Evolutionary conservation across 2,797 vertebrate species (phyloP), one percentile per base, ranked within the genome.

Genomic region (Pitangus sulphuratus): DNA sequence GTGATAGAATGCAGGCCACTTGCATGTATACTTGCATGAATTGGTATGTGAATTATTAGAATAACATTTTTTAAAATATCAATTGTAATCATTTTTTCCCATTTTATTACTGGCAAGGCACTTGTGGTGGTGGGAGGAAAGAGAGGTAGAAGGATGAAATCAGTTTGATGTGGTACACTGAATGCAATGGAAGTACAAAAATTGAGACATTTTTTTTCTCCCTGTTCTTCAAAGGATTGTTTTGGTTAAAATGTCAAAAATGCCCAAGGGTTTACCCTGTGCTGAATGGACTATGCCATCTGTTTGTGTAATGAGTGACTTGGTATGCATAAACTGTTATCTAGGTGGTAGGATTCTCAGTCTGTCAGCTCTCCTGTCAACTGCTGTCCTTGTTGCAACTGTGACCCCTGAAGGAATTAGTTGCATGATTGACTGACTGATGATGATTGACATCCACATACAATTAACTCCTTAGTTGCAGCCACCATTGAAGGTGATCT

Each of bases 401-500:
- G 88, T 96, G 96, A 98, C 93, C 96, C 92, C 89, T 95, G 93
- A 96, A 97, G 84, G 89, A 97, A 97, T 97, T 95, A 97, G 94
- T 61, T 97, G 92, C 88, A 82, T 97, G 93, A 95, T 86, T 97
- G 96, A 95, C 95, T 97, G 94, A 94, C 76, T 96, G 94, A 96
- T 96, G 94, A 89, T 97, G 97, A 98, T 64, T 94, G 96, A 94
- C 90, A 66, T 40, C 66, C 70, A 75, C 64, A 94, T 33, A 87
- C 62, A 96, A 92, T 97, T 97, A 97, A 97, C 95, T 95, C 93
- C 94, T 97, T 84, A 89, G 68, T 81, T 91, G 87, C 89, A 97
- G 71, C 65, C 26, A 8, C 24, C 61, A 68, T 6, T 84, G 94
- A 94, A 96, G 75, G 72, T 96, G 76, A 95, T 70, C 69, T 39